phyloP scores from a whole-genome alignment of 2,113 vertebrate genomes.

The Onychostoma macrolepis region DNA sequence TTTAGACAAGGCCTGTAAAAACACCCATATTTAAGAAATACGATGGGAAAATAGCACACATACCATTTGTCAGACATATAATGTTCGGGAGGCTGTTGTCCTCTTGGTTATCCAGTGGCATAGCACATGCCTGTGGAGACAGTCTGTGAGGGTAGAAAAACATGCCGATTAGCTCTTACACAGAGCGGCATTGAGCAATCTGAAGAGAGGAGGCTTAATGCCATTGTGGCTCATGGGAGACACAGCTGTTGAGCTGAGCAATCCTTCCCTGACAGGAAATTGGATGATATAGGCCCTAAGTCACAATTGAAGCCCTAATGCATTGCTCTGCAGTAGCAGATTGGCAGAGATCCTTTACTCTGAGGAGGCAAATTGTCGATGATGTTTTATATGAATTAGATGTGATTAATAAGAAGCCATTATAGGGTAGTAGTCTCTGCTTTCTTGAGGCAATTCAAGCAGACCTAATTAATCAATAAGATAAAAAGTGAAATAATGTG shows the following conservation, averaged over 20 bases:
- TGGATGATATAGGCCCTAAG: constrained; percentile 32
- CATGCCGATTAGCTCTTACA: constrained; percentile 33
- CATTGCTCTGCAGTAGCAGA: constrained; percentile 30
- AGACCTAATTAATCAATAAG: constrained; percentile 27
- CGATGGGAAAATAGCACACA: constrained; percentile 17
- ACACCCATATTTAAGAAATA: not conserved
- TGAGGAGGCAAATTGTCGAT: constrained; percentile 15
- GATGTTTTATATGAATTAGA: constrained; percentile 41
- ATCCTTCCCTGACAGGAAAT: constrained; percentile 33
- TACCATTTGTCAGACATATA: constrained; percentile 51
- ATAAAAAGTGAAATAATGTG: constrained; percentile 28
- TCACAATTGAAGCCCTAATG: constrained; percentile 22
- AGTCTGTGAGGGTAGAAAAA: constrained; percentile 15
- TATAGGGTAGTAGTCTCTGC: not conserved
- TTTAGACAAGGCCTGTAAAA: not conserved
- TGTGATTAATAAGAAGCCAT: constrained; percentile 29
- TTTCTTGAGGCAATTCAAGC: constrained; percentile 22
- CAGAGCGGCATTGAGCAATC: constrained; percentile 16
- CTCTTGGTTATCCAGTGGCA: constrained; percentile 43
- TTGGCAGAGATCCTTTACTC: constrained; percentile 31
- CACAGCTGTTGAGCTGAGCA: constrained; percentile 29
- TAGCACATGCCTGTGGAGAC: constrained; percentile 26
- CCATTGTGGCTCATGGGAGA: constrained; percentile 22
- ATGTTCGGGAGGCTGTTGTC: constrained; percentile 36
- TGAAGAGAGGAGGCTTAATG: constrained; percentile 15